These are phyloP conservation scores for Rissa tridactyla DNA, from an alignment of 2,113 vertebrate genomes.

Conservation along the genomic window DNA sequence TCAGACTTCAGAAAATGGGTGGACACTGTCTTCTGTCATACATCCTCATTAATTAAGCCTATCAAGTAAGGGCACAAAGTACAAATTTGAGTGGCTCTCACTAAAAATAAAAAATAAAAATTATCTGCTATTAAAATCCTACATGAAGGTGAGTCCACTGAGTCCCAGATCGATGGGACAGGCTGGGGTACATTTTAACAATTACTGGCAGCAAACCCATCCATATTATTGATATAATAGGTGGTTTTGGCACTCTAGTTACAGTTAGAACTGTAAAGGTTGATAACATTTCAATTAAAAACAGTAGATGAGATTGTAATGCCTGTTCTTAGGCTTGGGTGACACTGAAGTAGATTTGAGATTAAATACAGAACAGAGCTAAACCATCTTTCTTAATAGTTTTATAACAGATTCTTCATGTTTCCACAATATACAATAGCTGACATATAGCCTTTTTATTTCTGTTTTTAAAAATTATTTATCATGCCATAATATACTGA, in stretches of 20 bases:
- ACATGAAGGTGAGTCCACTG: not conserved
- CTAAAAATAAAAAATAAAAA: not conserved
- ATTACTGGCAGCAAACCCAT: not conserved
- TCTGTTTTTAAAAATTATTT: not conserved
- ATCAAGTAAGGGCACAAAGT: not conserved
- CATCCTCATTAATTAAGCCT: not conserved
- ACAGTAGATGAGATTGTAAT: not conserved
- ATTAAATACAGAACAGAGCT: not conserved
- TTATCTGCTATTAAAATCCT: not conserved
- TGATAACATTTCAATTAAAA: not conserved
- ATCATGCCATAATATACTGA: not conserved
- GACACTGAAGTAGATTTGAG: not conserved
- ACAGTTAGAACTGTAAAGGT: not conserved
- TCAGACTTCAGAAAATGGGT: not conserved
- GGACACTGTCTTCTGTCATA: not conserved
- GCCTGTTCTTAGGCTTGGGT: not conserved
- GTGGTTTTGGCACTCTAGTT: not conserved
- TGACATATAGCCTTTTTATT: not conserved
- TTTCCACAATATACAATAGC: not conserved
- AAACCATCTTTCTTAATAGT: not conserved
- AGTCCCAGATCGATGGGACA: not conserved
- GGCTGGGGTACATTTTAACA: not conserved
- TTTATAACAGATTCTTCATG: not conserved
- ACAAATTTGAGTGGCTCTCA: not conserved
- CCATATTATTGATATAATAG: not conserved